Evolutionary conservation across 2,113 vertebrate genomes (phyloP).

Genomic region (Toxotes chatareus): DNA sequence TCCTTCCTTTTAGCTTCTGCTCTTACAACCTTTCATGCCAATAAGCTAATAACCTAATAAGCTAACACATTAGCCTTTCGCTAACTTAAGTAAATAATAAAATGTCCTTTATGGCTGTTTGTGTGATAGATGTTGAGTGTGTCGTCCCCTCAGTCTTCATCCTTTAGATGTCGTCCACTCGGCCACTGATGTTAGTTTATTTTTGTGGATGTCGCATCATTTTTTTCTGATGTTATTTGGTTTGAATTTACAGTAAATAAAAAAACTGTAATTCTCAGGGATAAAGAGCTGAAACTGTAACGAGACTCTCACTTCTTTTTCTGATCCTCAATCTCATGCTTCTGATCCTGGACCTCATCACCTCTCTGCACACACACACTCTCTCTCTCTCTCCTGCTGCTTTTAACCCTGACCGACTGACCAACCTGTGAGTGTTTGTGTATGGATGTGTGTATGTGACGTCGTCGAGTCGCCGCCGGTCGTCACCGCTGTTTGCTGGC

Average conservation of each 20-base stretch:
- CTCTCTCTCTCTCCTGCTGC: slow-evolving; percentile 20
- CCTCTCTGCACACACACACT: slow-evolving; percentile 6
- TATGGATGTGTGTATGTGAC: not conserved
- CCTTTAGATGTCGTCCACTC: slow-evolving; percentile 58
- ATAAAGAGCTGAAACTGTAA: not conserved
- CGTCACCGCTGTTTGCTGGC: slow-evolving; percentile 13
- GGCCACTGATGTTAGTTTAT: slow-evolving; percentile 30
- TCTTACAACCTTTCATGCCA: not conserved
- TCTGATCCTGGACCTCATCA: slow-evolving; percentile 49
- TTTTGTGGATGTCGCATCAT: slow-evolving; percentile 6
- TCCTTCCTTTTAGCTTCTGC: not conserved
- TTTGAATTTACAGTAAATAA: slow-evolving; percentile 1
- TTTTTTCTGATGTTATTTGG: slow-evolving; percentile 19
- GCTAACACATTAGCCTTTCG: slow-evolving; percentile 10
- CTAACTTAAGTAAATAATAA: not conserved
- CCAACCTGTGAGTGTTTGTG: slow-evolving; percentile 73
- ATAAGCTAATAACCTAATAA: slow-evolving; percentile 12
- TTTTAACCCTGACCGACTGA: slow-evolving; percentile 30
- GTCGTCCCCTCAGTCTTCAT: slow-evolving; percentile 43
- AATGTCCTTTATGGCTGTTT: slow-evolving; percentile 25
- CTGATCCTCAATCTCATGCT: slow-evolving; percentile 30
- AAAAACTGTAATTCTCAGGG: not conserved
- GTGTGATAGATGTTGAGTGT: slow-evolving; percentile 57
- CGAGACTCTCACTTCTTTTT: slow-evolving; percentile 37
- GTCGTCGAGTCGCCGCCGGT: slow-evolving; percentile 2